Evolutionary conservation across 2,797 vertebrate genomes (phyloP), one percentile per base, ranked within the genome.

Genomic region (Acanthopagrus latus): DNA sequence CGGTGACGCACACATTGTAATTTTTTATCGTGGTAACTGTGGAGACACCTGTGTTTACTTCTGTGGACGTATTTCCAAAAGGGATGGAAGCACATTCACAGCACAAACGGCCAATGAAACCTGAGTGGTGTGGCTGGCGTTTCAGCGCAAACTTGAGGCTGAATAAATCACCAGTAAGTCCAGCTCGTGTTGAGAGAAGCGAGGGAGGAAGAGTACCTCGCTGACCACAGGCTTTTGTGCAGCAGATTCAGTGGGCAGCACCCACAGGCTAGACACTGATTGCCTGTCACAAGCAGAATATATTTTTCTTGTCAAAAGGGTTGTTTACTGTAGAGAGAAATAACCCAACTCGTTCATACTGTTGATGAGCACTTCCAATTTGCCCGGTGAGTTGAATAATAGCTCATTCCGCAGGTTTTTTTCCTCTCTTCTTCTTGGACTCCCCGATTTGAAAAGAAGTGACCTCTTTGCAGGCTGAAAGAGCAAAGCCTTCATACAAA

Each of bases 381-480:
- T 89, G 75, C 71, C 69, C 87, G 82, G 64, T 82, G 76, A 83
- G 67, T 73, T 87, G 84, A 88, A 83, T 88, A 92, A 86, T 80
- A 78, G 81, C 78, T 85, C 68, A 84, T 84, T 87, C 71, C 1
- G 60, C 71, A 52, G 76, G 54, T 77, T 87, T 83, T 63, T 48
- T 27, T 4, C 25, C 29, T 48, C 47, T 48, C 75, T 71, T 74
- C 52, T 72, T 72, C 66, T 29, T 79, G 47, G 74, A 65, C 82
- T 72, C 59, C 71, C 41, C n/a, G 3, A 3, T 82, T 84, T 86
- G 71, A 81, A 90, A 88, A 80, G 74, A 64, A 84, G 73, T 88
- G 90, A 94, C 92, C 90, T 92, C 90, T 89, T 91, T 92, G 89
- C 87, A 74, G 89, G 78, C 87, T 85, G 83, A 89, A 83, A 89